Conservation (phyloP, 2,888 invertebrate species). For the Didymodactylos carnosus region DNA sequence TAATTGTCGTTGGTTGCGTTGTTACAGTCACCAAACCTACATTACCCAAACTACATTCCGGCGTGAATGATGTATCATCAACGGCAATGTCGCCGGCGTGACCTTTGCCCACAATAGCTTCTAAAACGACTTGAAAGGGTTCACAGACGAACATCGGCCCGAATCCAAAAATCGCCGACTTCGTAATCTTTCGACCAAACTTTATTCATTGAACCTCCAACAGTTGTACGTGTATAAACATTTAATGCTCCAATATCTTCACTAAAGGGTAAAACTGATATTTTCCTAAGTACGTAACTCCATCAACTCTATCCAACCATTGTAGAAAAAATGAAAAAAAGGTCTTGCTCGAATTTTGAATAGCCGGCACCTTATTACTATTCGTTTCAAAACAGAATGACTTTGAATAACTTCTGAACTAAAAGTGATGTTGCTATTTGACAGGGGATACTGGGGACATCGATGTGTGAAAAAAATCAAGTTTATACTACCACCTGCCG, state of each 20-base stretch:
- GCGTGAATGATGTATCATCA: constrained; percentile 26
- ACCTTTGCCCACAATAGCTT: constrained; percentile 14
- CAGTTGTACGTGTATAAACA: constrained; percentile 20
- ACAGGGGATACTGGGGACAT: too few species aligned
- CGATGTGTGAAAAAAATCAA: too few species aligned
- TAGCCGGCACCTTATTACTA: too few species aligned
- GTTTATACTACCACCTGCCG: too few species aligned
- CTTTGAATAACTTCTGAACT: too few species aligned
- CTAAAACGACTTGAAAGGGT: constrained; percentile 16
- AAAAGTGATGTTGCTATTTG: too few species aligned
- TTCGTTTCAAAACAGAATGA: too few species aligned
- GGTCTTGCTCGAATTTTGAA: too few species aligned
- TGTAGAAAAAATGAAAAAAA: too few species aligned
- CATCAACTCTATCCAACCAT: too few species aligned
- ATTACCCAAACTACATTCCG: constrained; percentile 19
- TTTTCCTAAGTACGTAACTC: too few species aligned
- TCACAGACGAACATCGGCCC: constrained; percentile 19
- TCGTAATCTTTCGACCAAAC: constrained; percentile 20
- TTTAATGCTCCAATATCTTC: constrained; percentile 22
- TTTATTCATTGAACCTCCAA: constrained; percentile 18
- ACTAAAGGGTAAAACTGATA: too few species aligned
- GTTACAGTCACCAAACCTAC: neutral
- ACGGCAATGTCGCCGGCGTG: constrained; percentile 17
- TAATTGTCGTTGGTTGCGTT: neutral
- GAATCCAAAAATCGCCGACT: constrained; percentile 24